Conservation (phyloP, 2,113 vertebrate genomes). For the Rhegmatorhina hoffmannsi region DNA sequence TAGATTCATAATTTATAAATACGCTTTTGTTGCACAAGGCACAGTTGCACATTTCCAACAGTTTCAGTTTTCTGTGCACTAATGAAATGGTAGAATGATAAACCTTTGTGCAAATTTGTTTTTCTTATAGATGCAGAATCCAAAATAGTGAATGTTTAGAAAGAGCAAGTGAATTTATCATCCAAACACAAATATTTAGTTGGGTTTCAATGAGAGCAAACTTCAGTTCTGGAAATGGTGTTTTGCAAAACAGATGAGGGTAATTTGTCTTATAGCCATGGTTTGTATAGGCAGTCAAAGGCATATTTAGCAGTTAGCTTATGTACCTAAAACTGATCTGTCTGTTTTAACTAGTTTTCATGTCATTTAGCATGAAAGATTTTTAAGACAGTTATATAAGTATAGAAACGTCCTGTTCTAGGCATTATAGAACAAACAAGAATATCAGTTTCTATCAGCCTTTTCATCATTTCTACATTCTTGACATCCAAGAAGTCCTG, state of each 20-base stretch:
- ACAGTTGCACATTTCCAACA: background rate
- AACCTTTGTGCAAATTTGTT: conserved; percentile 17
- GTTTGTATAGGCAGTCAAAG: background rate
- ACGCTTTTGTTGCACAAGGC: conserved; percentile 18
- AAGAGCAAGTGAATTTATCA: background rate
- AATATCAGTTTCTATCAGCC: background rate
- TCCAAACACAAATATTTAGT: conserved; percentile 23
- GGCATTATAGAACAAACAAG: background rate
- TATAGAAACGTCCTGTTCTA: background rate
- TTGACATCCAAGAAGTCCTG: background rate
- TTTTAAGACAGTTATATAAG: background rate
- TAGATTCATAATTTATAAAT: background rate
- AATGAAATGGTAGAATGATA: conserved; percentile 1
- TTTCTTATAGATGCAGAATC: conserved; percentile 11
- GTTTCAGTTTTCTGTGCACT: conserved; percentile 7
- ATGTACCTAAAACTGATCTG: background rate
- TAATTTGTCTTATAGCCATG: background rate
- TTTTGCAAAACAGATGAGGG: background rate
- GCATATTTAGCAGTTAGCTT: background rate
- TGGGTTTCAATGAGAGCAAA: background rate
- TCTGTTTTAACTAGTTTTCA: background rate
- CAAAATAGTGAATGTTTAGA: conserved; percentile 26
- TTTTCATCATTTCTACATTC: background rate
- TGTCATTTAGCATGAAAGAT: background rate
- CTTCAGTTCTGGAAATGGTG: conserved; percentile 12